Base-by-base conservation (phyloP, 2,888 invertebrate species). In the Aspidiotus destructor region DNA sequence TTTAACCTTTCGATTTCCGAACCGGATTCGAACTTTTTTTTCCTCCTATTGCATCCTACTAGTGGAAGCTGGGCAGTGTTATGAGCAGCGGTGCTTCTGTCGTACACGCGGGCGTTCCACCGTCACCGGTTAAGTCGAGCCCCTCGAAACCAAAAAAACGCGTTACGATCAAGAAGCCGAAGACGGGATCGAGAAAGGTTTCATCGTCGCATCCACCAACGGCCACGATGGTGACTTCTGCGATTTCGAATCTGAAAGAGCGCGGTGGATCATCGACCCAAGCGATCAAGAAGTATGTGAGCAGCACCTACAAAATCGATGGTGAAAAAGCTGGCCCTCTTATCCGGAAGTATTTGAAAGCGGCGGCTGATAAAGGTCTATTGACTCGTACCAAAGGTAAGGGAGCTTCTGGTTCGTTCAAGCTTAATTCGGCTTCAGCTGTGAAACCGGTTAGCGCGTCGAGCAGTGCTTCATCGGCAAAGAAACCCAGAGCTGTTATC, bases 221-320 rank as follows among this genome's bases (percentile, higher is more conserved):
- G 1, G 74, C 80, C 1, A 78, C 78, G 54, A 83, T 86, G 84
- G 84, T 85, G 0, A 48, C 10, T n/a, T 13, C 10, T n/a, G 48
- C 48, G 48, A 48, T 48, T n/a, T 13, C 10, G n/a, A 48, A 42
- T 41, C 13, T 83, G 62, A 81, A 82, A 73, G 82, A 83, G 73
- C 80, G 82, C 41, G 80, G 80, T 63, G 86, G 86, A 41, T 85
- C 84, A 0, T 84, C 84, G 0, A 73, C 77, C 7, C 75, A 76
- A 61, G 82, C 83, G 2, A 85, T 85, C 75, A 85, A 84, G 75
- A 86, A 86, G 74, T 85, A 83, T 75, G 81, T 86, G 63, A 76
- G 80, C 8, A 77, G 80, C 41, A 82, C 80, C 70, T 84, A 85
- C 79, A 82, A 82, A 70, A 78, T 84, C 8, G 84, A 85, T 74